These are phyloP conservation scores for Hiodon alosoides DNA, from an alignment of 2,113 vertebrate species.

Conservation along the genomic window DNA sequence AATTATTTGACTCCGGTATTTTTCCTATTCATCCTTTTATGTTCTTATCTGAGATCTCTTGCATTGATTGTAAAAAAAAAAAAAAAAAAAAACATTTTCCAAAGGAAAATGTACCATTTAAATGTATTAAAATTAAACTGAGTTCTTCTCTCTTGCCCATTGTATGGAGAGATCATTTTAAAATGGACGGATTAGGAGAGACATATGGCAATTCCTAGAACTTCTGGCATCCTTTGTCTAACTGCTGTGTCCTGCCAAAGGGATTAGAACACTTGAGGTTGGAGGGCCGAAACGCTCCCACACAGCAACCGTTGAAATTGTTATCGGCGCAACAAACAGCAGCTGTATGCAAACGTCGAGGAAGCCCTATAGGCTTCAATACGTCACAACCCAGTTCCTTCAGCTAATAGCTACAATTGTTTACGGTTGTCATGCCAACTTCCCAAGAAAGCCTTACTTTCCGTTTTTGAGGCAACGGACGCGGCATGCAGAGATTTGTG, in stretches of 20 bases:
- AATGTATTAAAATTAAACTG: background rate
- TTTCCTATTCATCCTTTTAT: no score
- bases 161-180: background rate
- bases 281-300: background rate
- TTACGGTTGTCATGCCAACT: slow-evolving; percentile 51
- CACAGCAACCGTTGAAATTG: slow-evolving; percentile 28
- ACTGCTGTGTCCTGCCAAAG: background rate
- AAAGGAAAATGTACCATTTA: no score
- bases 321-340: slow-evolving; percentile 30
- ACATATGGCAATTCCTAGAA: background rate
- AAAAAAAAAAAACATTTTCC: no score
- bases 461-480: slow-evolving; percentile 1
- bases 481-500: slow-evolving; percentile 28
- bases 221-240: background rate
- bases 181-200: background rate
- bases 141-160: background rate
- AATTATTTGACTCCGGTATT: no score
- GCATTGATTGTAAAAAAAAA: no score
- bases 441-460: slow-evolving; percentile 32
- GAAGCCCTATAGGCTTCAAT: background rate
- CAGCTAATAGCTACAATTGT: slow-evolving; percentile 31
- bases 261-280: slow-evolving; percentile 1
- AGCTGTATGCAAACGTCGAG: slow-evolving; percentile 35
- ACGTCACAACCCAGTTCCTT: slow-evolving; percentile 31
- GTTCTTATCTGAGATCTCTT: no score